These are phyloP conservation scores for Synergus laeviventris DNA, from an alignment of 2,888 invertebrate genomes.

Conservation along the genomic window DNA sequence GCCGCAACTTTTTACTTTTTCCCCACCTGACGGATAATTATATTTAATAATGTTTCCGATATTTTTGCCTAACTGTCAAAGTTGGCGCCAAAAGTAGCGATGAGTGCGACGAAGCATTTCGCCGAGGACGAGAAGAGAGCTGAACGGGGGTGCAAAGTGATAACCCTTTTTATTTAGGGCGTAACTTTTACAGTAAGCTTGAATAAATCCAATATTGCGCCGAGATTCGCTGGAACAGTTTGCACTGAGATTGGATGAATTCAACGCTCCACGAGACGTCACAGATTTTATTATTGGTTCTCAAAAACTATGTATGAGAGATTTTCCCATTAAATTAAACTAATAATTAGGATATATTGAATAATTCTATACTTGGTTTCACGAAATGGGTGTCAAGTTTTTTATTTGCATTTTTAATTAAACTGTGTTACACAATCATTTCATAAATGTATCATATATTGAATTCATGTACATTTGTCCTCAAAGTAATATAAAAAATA, in stretches of 20 bases:
- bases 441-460: background rate
- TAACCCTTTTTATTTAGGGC: constrained; percentile 75
- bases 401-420: background rate
- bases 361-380: background rate
- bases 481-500: constrained; percentile 19
- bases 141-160: constrained; percentile 60
- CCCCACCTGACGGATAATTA: constrained; percentile 64
- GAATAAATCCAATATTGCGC: constrained; percentile 74
- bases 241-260: constrained; percentile 36
- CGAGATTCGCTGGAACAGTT: constrained; percentile 46
- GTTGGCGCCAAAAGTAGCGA: constrained; percentile 61
- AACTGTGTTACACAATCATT: background rate
- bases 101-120: constrained; percentile 42
- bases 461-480: background rate
- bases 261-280: constrained; percentile 26
- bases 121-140: constrained; percentile 43
- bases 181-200: constrained; percentile 66
- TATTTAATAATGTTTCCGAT: constrained; percentile 74
- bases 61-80: constrained; percentile 71
- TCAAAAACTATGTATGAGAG: constrained; percentile 6
- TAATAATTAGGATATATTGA: background rate
- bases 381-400: background rate
- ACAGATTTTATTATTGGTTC: constrained; percentile 31
- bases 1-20: constrained; percentile 62
- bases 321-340: background rate